Evolutionary conservation across 2,888 invertebrate genomes (phyloP).

Genomic region (Dolomedes plantarius): DNA sequence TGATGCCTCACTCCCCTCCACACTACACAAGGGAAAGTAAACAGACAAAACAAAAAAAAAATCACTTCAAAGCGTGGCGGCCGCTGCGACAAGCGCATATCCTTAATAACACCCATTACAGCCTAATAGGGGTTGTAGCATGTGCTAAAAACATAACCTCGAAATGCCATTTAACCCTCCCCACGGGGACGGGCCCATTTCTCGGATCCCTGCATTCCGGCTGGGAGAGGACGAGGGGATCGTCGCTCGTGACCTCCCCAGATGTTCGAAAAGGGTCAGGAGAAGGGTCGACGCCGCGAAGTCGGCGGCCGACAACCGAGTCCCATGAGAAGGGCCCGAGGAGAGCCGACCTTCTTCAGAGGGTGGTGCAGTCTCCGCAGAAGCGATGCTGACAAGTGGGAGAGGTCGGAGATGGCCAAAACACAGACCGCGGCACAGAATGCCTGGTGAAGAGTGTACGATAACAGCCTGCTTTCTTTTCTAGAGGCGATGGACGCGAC

Average conservation of each 20-base stretch:
- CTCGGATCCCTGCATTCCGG: background rate
- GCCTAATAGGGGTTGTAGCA: background rate
- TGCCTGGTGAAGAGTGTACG: too few relatives aligned
- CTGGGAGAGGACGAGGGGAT: background rate
- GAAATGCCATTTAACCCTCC: background rate
- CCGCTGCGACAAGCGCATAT: background rate
- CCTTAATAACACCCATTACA: background rate
- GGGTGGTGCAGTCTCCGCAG: too few relatives aligned
- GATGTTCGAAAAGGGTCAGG: conserved; percentile 6
- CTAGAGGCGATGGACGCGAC: too few relatives aligned
- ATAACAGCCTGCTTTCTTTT: too few relatives aligned
- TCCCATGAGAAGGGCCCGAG: background rate
- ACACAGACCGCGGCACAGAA: too few relatives aligned
- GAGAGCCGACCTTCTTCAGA: background rate
- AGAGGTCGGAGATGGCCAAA: too few relatives aligned
- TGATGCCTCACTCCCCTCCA: too few relatives aligned
- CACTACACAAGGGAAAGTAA: too few relatives aligned
- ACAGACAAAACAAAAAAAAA: too few relatives aligned
- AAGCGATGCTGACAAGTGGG: too few relatives aligned
- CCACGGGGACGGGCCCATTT: background rate
- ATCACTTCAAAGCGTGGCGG: background rate
- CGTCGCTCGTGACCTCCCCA: background rate
- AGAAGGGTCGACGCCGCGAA: background rate
- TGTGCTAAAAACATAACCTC: conserved; percentile 1
- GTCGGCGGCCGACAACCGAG: background rate